Evolutionary conservation across 2,113 vertebrate genomes (phyloP).

Genomic region (Passerina amoena): DNA sequence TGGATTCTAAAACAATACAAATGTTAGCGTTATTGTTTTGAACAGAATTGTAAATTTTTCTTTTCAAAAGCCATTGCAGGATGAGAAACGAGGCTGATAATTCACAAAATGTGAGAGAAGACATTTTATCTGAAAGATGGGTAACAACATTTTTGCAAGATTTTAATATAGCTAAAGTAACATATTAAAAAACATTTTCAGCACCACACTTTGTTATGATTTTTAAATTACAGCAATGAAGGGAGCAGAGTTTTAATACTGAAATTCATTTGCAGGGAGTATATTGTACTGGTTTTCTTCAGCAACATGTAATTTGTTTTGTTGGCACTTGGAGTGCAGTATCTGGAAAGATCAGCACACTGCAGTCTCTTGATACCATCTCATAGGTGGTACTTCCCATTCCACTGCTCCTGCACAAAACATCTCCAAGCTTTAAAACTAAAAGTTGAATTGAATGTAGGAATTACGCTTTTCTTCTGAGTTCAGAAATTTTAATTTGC

Average conservation of each 20-base stretch:
- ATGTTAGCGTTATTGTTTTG: background rate
- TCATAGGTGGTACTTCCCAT: background rate
- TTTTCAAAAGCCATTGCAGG: background rate
- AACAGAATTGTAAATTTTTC: background rate
- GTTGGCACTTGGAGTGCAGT: background rate
- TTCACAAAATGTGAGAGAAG: background rate
- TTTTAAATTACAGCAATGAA: background rate
- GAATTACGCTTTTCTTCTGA: background rate
- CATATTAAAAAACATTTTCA: background rate
- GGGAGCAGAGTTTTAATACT: background rate
- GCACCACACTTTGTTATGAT: background rate
- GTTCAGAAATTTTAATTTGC: background rate
- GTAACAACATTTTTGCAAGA: background rate
- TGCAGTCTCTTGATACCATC: background rate
- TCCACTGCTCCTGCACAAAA: background rate
- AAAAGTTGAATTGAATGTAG: background rate
- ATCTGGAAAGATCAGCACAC: background rate
- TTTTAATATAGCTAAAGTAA: background rate
- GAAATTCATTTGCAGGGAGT: background rate
- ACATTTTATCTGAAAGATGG: background rate
- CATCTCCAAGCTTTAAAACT: background rate
- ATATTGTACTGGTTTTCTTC: background rate
- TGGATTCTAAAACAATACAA: background rate
- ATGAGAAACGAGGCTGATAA: background rate
- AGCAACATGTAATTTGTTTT: background rate